A percentile compares a stretch with the other conserved stretches of the same genome.
phyloP scores from a whole-genome alignment of 2,113 vertebrate genomes.

The Macquaria australasica region DNA sequence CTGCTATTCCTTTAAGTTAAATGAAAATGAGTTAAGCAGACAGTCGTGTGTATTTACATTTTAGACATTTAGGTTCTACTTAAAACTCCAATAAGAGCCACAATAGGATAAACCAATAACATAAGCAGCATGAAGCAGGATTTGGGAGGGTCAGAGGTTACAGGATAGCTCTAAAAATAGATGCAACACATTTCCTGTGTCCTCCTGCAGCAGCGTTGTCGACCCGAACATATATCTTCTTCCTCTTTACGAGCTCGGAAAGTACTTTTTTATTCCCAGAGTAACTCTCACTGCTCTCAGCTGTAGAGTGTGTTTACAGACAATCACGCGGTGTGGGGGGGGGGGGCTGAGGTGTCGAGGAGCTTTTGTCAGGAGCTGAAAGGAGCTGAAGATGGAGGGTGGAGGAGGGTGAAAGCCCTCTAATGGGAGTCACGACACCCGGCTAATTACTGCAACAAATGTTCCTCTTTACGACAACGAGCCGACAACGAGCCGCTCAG shows the following conservation, averaged over 20 bases:
- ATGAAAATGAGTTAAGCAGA: no score
- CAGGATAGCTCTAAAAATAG: neutral
- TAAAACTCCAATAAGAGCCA: no score
- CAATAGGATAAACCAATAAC: neutral
- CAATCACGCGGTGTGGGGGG: constrained; percentile 31
- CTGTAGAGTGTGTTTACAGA: constrained; percentile 17
- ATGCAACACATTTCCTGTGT: neutral
- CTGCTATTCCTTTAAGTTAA: no score
- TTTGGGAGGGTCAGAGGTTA: constrained; percentile 13
- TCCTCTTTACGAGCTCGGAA: constrained; percentile 29
- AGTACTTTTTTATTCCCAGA: constrained; percentile 26
- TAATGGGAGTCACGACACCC: constrained; percentile 42
- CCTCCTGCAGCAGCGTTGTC: neutral
- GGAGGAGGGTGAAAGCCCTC: constrained; percentile 1
- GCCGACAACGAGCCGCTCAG: neutral
- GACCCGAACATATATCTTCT: neutral
- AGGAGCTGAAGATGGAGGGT: constrained; percentile 11
- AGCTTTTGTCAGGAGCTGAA: constrained; percentile 30
- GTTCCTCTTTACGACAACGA: constrained; percentile 15
- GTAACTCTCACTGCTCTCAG: constrained; percentile 19
- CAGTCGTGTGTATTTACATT: neutral
- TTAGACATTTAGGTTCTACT: neutral
- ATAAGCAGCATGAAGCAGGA: neutral
- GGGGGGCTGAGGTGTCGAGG: neutral
- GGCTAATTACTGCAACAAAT: constrained; percentile 57